Evolutionary conservation across 2,888 invertebrate species (phyloP).

Genomic region (Nephrocerus scutellatus): DNA sequence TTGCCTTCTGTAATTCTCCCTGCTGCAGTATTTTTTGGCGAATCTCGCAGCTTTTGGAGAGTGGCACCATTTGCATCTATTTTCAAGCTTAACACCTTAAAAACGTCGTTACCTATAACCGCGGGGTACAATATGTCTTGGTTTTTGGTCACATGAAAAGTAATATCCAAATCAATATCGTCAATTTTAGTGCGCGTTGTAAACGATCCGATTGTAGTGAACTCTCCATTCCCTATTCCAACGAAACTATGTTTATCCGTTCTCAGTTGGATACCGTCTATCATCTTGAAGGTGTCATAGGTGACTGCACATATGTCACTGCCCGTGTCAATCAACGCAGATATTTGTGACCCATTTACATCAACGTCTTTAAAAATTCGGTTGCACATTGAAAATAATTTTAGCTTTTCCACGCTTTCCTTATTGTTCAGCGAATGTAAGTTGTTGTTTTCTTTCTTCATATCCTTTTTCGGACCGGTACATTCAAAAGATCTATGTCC

Average conservation of each 20-base stretch:
- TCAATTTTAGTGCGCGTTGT: constrained; percentile 1
- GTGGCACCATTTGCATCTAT: constrained; percentile 2
- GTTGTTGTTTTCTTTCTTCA: too few relatives aligned
- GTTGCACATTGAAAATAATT: not conserved
- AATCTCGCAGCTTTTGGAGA: not conserved
- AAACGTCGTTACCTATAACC: constrained; percentile 13
- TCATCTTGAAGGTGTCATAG: constrained; percentile 4
- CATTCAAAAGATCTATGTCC: too few relatives aligned
- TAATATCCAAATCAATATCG: constrained; percentile 4
- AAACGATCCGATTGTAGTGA: constrained; percentile 9
- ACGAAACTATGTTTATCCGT: not conserved
- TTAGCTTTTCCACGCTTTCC: not conserved
- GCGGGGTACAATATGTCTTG: constrained; percentile 12
- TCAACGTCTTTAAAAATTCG: constrained; percentile 11
- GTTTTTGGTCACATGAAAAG: constrained; percentile 12
- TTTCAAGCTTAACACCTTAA: constrained; percentile 7
- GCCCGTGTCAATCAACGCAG: constrained; percentile 17
- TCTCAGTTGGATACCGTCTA: constrained; percentile 6
- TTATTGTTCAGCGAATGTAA: not conserved
- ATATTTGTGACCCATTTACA: constrained; percentile 1
- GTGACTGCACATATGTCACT: constrained; percentile 14
- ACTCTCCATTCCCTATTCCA: constrained; percentile 6
- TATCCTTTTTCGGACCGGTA: not conserved
- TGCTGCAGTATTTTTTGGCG: too few relatives aligned
- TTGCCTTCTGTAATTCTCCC: too few relatives aligned